Evolutionary conservation across 2,888 invertebrate genomes (phyloP).

Genomic region (Psylliodes chrysocephalus): DNA sequence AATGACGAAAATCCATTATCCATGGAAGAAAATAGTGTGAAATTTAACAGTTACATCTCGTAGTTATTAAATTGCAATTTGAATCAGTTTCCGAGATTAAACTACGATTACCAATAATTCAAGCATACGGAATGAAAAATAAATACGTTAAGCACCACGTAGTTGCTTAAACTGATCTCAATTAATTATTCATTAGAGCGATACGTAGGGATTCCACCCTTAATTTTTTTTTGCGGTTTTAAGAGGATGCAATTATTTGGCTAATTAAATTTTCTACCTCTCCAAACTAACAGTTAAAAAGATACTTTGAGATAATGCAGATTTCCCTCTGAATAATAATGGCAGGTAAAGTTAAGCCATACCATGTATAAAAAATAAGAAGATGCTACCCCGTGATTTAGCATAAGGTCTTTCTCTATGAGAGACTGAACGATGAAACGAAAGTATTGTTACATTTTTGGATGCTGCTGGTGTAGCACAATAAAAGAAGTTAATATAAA

Average conservation of each 20-base stretch:
- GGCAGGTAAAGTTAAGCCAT: slow-evolving; percentile 34
- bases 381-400: slow-evolving; percentile 29
- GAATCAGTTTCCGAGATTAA: too few relatives aligned
- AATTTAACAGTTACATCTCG: too few relatives aligned
- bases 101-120: too few relatives aligned
- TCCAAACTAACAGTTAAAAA: slow-evolving; percentile 35
- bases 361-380: too few relatives aligned
- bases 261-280: slow-evolving; percentile 48
- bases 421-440: slow-evolving; percentile 35
- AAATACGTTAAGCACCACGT: too few relatives aligned
- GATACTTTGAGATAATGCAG: slow-evolving; percentile 43
- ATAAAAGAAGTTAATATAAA: slow-evolving; percentile 46
- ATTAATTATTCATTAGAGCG: slow-evolving; percentile 12
- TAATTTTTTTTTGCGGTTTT: slow-evolving; percentile 39
- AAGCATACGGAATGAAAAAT: too few relatives aligned
- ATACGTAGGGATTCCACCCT: slow-evolving; percentile 5
- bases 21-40: too few relatives aligned
- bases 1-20: too few relatives aligned
- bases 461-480: slow-evolving; percentile 51
- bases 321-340: slow-evolving; percentile 42
- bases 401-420: slow-evolving; percentile 40
- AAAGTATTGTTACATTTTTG: slow-evolving; percentile 52
- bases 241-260: slow-evolving; percentile 43
- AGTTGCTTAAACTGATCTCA: too few relatives aligned
- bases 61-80: too few relatives aligned